A percentile compares a stretch with the other conserved stretches of the same genome.
These are phyloP conservation scores for Fragum fragum DNA, from an alignment of 2,888 invertebrate species.

Conservation along the genomic window DNA sequence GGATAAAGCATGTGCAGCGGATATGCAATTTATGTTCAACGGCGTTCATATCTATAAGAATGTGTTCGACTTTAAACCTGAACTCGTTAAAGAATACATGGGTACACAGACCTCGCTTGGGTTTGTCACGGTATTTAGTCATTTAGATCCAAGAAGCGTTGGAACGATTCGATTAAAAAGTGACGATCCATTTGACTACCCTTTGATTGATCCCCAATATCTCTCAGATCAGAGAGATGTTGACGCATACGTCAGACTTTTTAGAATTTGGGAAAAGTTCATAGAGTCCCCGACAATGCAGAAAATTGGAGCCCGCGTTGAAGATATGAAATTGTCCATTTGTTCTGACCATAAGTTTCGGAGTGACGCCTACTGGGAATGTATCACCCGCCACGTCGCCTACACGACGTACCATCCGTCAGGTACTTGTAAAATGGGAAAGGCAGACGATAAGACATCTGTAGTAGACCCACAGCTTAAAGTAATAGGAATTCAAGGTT, in stretches of 20 bases:
- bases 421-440: conserved; percentile 36
- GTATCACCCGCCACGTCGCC: conserved; percentile 49
- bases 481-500: conserved; percentile 10
- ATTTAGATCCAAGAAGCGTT: conserved; percentile 24
- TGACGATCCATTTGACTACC: conserved; percentile 17
- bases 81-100: conserved; percentile 5
- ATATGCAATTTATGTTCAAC: conserved; percentile 55
- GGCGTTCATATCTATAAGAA: conserved; percentile 34
- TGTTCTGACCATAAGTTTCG: conserved; percentile 21
- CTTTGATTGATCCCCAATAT: conserved; percentile 21
- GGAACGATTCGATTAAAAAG: conserved; percentile 15
- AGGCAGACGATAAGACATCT: conserved; percentile 21
- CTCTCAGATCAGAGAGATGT: conserved; percentile 21
- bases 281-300: conserved; percentile 46
- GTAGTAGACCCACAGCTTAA: conserved; percentile 22
- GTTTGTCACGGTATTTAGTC: conserved; percentile 7
- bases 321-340: conserved; percentile 23
- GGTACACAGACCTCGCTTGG: neutral
- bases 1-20: conserved; percentile 50
- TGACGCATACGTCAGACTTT: conserved; percentile 14
- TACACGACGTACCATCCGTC: conserved; percentile 42
- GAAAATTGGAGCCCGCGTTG: conserved; percentile 38
- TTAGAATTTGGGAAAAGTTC: conserved; percentile 34
- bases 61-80: conserved; percentile 12
- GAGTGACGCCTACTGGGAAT: conserved; percentile 57